phyloP scores from a whole-genome alignment of 1,140 invertebrate genomes.

The Octopus sinensis region DNA sequence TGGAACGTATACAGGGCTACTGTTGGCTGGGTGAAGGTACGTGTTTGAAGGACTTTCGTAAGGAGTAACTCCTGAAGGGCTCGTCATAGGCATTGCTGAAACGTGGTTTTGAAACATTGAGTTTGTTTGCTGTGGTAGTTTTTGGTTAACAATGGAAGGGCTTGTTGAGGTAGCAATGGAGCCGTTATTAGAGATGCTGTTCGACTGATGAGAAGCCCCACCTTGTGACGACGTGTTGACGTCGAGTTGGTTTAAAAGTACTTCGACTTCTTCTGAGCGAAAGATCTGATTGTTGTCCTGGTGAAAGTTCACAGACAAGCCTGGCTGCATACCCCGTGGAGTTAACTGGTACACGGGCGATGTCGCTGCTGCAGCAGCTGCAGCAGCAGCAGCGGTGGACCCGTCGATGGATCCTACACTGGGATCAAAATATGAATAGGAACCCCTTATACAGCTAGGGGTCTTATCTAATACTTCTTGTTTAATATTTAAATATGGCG shows the following conservation, averaged over 20 bases:
- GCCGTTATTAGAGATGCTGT: neutral
- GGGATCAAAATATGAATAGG: neutral
- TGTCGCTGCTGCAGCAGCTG: too few relatives aligned
- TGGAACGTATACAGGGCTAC: slow-evolving; percentile 52
- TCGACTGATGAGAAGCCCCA: neutral
- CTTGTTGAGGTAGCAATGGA: slow-evolving; percentile 3
- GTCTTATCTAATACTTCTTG: slow-evolving; percentile 1
- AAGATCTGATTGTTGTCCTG: slow-evolving; percentile 39
- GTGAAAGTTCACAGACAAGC: slow-evolving; percentile 29
- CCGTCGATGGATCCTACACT: neutral
- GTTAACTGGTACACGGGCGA: neutral
- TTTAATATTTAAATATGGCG: slow-evolving; percentile 5
- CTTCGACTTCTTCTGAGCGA: slow-evolving; percentile 47
- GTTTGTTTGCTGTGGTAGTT: slow-evolving; percentile 6
- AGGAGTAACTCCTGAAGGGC: slow-evolving; percentile 25
- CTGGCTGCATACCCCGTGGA: slow-evolving; percentile 35
- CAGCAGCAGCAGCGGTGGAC: neutral
- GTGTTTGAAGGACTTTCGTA: slow-evolving; percentile 34
- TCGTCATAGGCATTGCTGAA: slow-evolving; percentile 35
- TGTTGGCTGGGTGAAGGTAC: slow-evolving; percentile 37
- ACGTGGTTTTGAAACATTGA: slow-evolving; percentile 45
- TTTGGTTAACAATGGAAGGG: neutral
- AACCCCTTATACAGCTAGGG: neutral
- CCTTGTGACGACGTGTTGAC: slow-evolving; percentile 11
- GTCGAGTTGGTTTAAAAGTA: slow-evolving; percentile 47